Conservation (phyloP, 2,113 vertebrate genomes). For the Hepsetus odoe region DNA sequence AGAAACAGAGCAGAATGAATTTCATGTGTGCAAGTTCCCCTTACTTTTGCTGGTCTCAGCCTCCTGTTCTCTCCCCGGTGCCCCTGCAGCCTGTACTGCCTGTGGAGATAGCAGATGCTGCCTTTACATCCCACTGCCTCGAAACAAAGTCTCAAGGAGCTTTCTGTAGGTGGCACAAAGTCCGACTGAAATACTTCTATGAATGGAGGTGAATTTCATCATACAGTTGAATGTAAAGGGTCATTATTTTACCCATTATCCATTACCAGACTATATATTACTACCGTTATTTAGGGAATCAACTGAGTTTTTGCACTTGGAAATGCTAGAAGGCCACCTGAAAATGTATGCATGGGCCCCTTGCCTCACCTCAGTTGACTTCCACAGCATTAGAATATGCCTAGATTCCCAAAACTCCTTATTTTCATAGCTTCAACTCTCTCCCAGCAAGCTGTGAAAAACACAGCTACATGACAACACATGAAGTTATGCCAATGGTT, state of each 20-base stretch:
- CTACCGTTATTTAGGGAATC: background rate
- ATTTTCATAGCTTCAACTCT: too few relatives aligned
- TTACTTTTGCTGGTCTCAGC: constrained; percentile 38
- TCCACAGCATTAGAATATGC: too few relatives aligned
- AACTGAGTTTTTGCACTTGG: too few relatives aligned
- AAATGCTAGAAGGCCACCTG: too few relatives aligned
- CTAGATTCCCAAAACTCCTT: too few relatives aligned
- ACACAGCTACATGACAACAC: too few relatives aligned
- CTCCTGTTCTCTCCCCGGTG: constrained; percentile 17
- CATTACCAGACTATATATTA: background rate
- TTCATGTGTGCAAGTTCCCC: constrained; percentile 1
- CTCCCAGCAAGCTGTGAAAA: too few relatives aligned
- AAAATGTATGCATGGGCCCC: too few relatives aligned
- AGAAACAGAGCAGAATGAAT: background rate
- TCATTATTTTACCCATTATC: background rate
- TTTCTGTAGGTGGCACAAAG: constrained; percentile 30
- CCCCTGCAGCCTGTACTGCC: constrained; percentile 23
- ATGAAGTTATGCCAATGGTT: too few relatives aligned
- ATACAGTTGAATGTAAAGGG: constrained; percentile 8
- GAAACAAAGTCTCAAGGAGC: constrained; percentile 36
- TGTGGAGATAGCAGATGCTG: constrained; percentile 55
- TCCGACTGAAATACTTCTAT: constrained; percentile 28
- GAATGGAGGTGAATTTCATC: too few relatives aligned
- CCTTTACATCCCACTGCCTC: constrained; percentile 39
- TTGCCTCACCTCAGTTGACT: too few relatives aligned